Base-by-base conservation (phyloP, 2,113 vertebrate genomes). In the Phodopus roborovskii region DNA sequence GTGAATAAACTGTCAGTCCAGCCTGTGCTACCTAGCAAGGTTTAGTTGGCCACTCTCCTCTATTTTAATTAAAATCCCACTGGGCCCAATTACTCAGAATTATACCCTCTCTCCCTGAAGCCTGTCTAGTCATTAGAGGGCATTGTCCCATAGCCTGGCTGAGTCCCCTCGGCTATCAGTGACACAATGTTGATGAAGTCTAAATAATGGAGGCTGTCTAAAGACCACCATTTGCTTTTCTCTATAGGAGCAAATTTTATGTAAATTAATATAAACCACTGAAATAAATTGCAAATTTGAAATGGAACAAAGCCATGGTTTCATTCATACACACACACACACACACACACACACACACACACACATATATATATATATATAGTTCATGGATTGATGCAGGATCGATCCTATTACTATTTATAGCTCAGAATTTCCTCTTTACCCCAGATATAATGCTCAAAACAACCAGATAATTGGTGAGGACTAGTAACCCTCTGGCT, bases 1-100 rank as follows among this genome's bases (percentile, higher is more conserved):
- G 3, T 12, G 6, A 94, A 73, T 70, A 75, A 75, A 85, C 66
- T 68, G 45, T 70, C 66, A 77, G n/a, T 33, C 86, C 60, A 74
- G 13, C 56, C 3, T 45, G 2, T 42, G 45, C 56, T 58, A 56
- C 68, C 30, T 62, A 20, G 60, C 15, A 26, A 71, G 85, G 73
- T 90, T 71, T 60, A 77, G n/a, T n/a, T 92, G 64, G 19, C 45
- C 39, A 75, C 5, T 26, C 36, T 92, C 50, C 75, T 94, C 94
- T 83, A 78, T 62, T 94, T 92, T 91, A 91, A 91, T 91, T 89
- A 82, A 94, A 90, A 90, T 71, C 93, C 60, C 60, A 70, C 79
- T 89, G 60, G 45, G 81, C 33, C 19, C 94, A 90, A 60, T 81
- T 88, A 88, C n/a, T 84, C 58, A 94, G 64, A 88, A 90, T 70